These are phyloP conservation scores for Luperina testacea DNA, from an alignment of 2,888 invertebrate genomes.

Conservation along the genomic window DNA sequence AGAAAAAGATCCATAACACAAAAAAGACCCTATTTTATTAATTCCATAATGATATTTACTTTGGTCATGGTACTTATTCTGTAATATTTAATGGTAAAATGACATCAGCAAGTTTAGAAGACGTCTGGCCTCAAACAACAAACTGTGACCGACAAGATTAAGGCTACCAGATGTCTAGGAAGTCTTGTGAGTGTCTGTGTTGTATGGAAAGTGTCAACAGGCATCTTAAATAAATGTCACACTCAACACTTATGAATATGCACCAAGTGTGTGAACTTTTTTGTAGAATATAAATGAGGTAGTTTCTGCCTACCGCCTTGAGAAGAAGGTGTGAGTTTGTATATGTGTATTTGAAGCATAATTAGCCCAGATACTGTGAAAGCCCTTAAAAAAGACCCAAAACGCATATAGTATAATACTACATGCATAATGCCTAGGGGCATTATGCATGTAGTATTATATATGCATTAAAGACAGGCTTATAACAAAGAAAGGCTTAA, in stretches of 20 bases:
- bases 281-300: not conserved
- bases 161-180: slow-evolving; percentile 28
- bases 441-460: no score
- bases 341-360: no score
- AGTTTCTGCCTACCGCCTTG: not conserved
- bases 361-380: not conserved
- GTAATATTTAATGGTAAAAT: not conserved
- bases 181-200: not conserved
- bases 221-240: not conserved
- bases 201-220: not conserved
- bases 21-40: not conserved
- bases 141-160: slow-evolving; percentile 3
- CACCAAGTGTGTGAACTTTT: not conserved
- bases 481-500: no score
- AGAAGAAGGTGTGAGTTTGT: no score
- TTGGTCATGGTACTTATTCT: not conserved
- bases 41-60: not conserved
- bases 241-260: not conserved
- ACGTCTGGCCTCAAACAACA: not conserved
- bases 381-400: no score
- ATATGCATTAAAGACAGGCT: no score
- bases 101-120: not conserved
- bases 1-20: not conserved
- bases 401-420: no score
- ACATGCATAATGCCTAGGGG: no score